phyloP scores from a whole-genome alignment of 2,888 invertebrate species.

The Creontiades dilutus region DNA sequence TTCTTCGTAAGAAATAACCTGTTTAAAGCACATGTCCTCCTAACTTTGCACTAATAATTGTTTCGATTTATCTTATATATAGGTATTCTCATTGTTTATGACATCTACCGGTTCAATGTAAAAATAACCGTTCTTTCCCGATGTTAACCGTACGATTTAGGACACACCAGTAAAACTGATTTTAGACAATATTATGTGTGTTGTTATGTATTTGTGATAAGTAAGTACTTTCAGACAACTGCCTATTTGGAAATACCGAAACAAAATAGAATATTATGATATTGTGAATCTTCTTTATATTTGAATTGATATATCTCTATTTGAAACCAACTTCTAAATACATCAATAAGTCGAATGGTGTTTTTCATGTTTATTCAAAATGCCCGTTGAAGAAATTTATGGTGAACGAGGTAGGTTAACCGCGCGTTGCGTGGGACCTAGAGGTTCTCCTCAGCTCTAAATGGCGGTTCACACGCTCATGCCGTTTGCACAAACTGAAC shows the following conservation, averaged over 20 bases:
- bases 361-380: not conserved
- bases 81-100: no score
- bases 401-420: no score
- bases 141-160: not conserved
- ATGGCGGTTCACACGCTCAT: no score
- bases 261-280: not conserved
- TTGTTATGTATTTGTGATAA: constrained; percentile 46
- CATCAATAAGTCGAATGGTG: not conserved
- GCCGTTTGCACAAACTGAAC: no score
- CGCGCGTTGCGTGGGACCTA: no score
- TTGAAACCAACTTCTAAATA: constrained; percentile 23
- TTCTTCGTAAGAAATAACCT: no score
- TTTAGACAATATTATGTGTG: constrained; percentile 55
- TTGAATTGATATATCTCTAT: not conserved
- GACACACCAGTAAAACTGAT: not conserved
- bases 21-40: no score
- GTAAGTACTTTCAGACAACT: constrained; percentile 6
- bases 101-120: no score
- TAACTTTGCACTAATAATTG: no score
- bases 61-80: no score
- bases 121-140: no score
- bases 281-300: not conserved
- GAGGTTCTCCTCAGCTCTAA: no score
- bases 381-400: not conserved
- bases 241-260: constrained; percentile 38